Evolutionary conservation across 2,797 vertebrate species (phyloP).

Genomic region (Coregonus sp.): DNA sequence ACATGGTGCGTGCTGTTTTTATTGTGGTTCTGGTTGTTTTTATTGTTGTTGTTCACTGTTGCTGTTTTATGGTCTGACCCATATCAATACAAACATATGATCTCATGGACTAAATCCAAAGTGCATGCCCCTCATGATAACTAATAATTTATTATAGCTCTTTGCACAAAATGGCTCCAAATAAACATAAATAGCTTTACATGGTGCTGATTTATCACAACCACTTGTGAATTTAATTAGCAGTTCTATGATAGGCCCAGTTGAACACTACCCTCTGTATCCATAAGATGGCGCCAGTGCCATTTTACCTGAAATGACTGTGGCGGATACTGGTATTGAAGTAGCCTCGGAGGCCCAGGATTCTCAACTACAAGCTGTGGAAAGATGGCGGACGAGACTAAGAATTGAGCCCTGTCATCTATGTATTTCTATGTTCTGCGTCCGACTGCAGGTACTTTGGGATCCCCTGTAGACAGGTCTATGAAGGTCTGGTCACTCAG

Average conservation of each 20-base stretch:
- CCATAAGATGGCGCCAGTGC: conserved; percentile 50
- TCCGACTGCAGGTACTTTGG: conserved; percentile 72
- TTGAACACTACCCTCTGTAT: not conserved
- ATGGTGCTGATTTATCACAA: not conserved
- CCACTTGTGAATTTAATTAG: not conserved
- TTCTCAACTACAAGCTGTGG: not conserved
- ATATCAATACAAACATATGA: not conserved
- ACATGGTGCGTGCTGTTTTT: not conserved
- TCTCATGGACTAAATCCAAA: not conserved
- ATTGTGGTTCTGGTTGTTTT: not conserved
- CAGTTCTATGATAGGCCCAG: not conserved
- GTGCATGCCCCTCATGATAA: not conserved
- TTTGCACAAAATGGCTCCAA: not conserved
- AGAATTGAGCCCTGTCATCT: not conserved
- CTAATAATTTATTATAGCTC: not conserved
- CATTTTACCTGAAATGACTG: conserved; percentile 7
- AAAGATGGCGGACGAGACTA: not conserved
- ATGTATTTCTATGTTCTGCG: conserved; percentile 7
- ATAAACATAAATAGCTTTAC: not conserved
- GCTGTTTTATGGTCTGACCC: not conserved
- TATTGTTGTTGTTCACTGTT: not conserved
- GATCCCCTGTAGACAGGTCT: conserved; percentile 67
- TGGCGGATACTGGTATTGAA: not conserved
- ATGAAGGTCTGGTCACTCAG: conserved; percentile 69
- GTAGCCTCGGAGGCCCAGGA: not conserved